A percentile compares a stretch with the other conserved stretches of the same genome.
phyloP scores from a whole-genome alignment of 2,113 vertebrate genomes.

The Lynx canadensis region DNA sequence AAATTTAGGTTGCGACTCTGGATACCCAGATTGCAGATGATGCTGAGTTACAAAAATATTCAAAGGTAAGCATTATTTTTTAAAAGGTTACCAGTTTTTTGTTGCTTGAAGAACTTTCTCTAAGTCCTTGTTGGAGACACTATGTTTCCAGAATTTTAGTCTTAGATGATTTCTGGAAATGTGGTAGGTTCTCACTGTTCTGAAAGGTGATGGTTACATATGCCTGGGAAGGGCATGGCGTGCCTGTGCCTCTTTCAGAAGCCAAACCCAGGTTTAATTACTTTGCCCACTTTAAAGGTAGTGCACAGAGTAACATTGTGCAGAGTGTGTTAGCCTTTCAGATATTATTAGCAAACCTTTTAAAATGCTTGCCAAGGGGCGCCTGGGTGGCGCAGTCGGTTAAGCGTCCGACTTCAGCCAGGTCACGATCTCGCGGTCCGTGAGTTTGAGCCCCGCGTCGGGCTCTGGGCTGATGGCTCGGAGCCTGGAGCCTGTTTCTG shows the following conservation, averaged over 20 bases:
- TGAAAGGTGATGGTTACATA: background rate
- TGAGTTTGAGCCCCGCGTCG: too few species aligned
- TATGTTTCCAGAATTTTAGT: background rate
- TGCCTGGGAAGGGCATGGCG: background rate
- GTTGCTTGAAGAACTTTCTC: constrained; percentile 1
- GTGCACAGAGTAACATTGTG: background rate
- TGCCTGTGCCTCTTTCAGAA: background rate
- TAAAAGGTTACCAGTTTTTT: background rate
- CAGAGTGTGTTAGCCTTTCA: background rate
- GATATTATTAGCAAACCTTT: background rate
- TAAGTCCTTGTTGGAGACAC: background rate
- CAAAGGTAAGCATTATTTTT: constrained; percentile 90
- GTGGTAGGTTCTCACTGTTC: background rate
- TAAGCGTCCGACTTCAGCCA: too few species aligned
- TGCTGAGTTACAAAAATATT: constrained; percentile 94
- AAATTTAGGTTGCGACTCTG: constrained; percentile 91
- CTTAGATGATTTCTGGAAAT: background rate
- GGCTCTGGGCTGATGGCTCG: too few species aligned
- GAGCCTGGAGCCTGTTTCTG: too few species aligned
- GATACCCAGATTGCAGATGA: constrained; percentile 93
- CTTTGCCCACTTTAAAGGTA: too few species aligned
- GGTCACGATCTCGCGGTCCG: too few species aligned
- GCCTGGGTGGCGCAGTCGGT: too few species aligned
- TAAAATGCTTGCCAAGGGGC: background rate
- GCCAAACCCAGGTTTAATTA: background rate